A percentile compares a stretch with the other conserved stretches of the same genome.
Evolutionary conservation across 2,113 vertebrate species (phyloP).

Genomic region (Hymenochirus boettgeri): DNA sequence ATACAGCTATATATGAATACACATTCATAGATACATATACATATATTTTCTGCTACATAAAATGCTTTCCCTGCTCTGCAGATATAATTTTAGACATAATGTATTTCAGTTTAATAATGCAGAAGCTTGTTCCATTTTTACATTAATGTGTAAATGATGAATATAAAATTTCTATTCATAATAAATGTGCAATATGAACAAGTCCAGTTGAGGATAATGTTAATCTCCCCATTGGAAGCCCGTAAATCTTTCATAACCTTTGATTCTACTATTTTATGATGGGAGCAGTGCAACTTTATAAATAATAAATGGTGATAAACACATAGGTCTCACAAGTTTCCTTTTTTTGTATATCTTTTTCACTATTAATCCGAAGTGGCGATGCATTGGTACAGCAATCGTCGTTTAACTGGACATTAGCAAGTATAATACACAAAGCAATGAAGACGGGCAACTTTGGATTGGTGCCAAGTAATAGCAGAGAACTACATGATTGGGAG

Average conservation of each 20-base stretch:
- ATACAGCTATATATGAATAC: not conserved
- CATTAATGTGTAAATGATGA: not conserved
- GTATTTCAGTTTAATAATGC: slow-evolving; percentile 1
- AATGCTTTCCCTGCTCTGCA: too few relatives aligned
- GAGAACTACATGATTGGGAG: not conserved
- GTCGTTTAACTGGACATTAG: not conserved
- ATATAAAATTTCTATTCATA: not conserved
- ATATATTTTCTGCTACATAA: too few relatives aligned
- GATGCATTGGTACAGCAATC: not conserved
- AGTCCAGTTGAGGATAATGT: not conserved
- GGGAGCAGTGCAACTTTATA: not conserved
- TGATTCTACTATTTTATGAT: not conserved
- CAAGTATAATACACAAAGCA: not conserved
- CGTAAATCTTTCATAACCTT: not conserved
- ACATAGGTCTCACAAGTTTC: not conserved
- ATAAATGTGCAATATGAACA: not conserved
- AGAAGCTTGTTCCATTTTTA: not conserved
- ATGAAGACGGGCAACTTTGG: not conserved
- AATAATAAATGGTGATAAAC: not conserved
- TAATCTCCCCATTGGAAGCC: not conserved
- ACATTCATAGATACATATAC: not conserved
- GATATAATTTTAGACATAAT: not conserved
- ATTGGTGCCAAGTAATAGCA: not conserved
- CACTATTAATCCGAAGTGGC: not conserved
- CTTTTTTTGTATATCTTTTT: not conserved